Evolutionary conservation across 2,888 invertebrate genomes (phyloP).

Genomic region (Malthinus seriepunctatus): DNA sequence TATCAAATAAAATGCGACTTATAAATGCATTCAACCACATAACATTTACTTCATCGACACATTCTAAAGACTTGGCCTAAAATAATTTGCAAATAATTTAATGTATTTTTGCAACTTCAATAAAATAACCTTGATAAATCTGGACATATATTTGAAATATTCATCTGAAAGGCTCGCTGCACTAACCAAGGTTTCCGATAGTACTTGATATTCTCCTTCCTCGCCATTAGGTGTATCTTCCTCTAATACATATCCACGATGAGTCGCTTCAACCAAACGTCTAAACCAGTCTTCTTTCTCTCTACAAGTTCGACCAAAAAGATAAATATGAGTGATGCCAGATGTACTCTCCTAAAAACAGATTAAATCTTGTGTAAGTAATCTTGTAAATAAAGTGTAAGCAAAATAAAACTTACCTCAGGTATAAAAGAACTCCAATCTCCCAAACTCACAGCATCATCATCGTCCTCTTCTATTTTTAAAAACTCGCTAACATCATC

Average conservation of each 20-base stretch:
- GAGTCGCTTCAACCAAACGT: constrained; percentile 44
- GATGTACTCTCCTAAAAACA: constrained; percentile 36
- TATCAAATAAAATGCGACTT: constrained; percentile 80
- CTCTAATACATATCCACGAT: constrained; percentile 27
- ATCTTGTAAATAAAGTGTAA: too few relatives aligned
- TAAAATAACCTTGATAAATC: constrained; percentile 43
- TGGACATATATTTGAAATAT: constrained; percentile 48
- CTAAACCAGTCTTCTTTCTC: constrained; percentile 90
- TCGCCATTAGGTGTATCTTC: constrained; percentile 1
- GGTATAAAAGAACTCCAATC: constrained; percentile 37
- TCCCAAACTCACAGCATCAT: constrained; percentile 34
- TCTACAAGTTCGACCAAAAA: constrained; percentile 79
- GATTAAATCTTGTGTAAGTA: not conserved
- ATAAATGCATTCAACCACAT: constrained; percentile 79
- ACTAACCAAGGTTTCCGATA: constrained; percentile 8
- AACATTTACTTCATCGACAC: constrained; percentile 49
- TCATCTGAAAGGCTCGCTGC: constrained; percentile 38
- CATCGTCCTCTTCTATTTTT: constrained; percentile 15
- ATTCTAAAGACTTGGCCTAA: too few relatives aligned
- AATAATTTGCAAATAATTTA: too few relatives aligned
- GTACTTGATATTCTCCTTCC: not conserved
- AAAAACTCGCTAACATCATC: constrained; percentile 30
- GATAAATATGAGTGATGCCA: constrained; percentile 41
- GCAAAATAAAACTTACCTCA: constrained; percentile 8
- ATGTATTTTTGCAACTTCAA: not conserved